Evolutionary conservation across 2,888 invertebrate genomes (phyloP), one percentile per base, ranked within the genome.

Genomic region (Drosophila multiciliata): DNA sequence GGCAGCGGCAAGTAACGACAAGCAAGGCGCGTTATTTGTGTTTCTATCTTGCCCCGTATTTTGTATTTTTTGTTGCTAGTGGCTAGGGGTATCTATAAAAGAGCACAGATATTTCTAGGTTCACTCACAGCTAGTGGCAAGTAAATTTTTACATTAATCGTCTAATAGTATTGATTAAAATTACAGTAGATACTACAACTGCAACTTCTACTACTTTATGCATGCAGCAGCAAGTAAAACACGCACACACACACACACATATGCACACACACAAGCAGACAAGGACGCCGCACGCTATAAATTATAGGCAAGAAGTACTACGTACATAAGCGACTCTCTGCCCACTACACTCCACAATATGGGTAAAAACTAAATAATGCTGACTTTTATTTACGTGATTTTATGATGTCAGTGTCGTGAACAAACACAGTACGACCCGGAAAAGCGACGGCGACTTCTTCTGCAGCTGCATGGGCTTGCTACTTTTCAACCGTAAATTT

Each of bases 401-500:
- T 85, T 68, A 72, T 82, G 72, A 67, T 78, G 75, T 79, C 85
- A 78, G 69, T 69, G 66, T 62, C 80, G 76, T 75, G 77, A 66
- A 54, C 61, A 54, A 62, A 66, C 71, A 65, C 68, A 63, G 52
- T 62, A 32, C 50, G 67, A 58, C 66, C 59, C 75, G 66, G 60
- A 79, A 71, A 69, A 62, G 53, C 61, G 53, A 60, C 68, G 54
- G 50, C 72, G 55, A 78, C 64, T 74, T 49, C 61, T 77, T 53
- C 63, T 74, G 80, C 71, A 78, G 59, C 60, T 62, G 59, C 78
- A 78, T 53, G 58, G 54, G 67, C 20, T 12, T 6, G 42, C 42
- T 76, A 84, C 89, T 84, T 82, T 67, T 73, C 89, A 81, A 79
- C 63, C 87, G 87, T 79, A 89, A 89, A 85, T 84, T 73, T 82